Base-by-base conservation (phyloP, 2,888 invertebrate species). In the Andrena hattorfiana region DNA sequence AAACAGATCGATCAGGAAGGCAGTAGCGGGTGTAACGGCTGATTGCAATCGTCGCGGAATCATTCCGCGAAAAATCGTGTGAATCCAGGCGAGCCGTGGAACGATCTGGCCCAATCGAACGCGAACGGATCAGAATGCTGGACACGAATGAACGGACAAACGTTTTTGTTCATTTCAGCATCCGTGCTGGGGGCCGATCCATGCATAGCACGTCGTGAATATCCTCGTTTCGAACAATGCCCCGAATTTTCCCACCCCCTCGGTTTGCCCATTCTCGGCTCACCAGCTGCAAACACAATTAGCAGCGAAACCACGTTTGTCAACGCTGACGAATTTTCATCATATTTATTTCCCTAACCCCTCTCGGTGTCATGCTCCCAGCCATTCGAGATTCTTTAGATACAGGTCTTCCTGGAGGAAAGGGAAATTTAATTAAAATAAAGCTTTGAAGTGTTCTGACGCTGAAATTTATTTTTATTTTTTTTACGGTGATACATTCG, bases 171-270 rank as follows among this genome's bases (percentile, higher is more conserved):
- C 67, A 8, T 20, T 28, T 35, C 70, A 5, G 26, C 49, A 42
- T 60, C 28, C 66, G 16, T 35, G 10, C 56, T 8, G 26, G 26
- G 42, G 8, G 2, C 28, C 32, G 62, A 70, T 70, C 42, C 42
- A 54, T 16, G 30, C 42, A 54, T 23, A 30, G 63, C 28, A 35
- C 59, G 6, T 28, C 30, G 20, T 67, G 66, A 59, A 59, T 67
- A 51, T 42, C 51, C n/a, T 35, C 67, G 72, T 73, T 72, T 60
- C 32, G 42, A 73, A 77, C 77, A 73, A 73, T 67, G 23, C 54
- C 23, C 35, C 23, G 49, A 59, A 26, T 66, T 66, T 66, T 59
- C 77, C 2, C 23, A 2, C 32, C 16, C 2, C 28, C 64, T 56
- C 32, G 56, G 32, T 64, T 59, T 71, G 59, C 28, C n/a, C 49